A percentile compares a stretch with the other conserved stretches of the same genome.
phyloP scores from a whole-genome alignment of 2,113 vertebrate species.

The Rhizomys pruinosus region DNA sequence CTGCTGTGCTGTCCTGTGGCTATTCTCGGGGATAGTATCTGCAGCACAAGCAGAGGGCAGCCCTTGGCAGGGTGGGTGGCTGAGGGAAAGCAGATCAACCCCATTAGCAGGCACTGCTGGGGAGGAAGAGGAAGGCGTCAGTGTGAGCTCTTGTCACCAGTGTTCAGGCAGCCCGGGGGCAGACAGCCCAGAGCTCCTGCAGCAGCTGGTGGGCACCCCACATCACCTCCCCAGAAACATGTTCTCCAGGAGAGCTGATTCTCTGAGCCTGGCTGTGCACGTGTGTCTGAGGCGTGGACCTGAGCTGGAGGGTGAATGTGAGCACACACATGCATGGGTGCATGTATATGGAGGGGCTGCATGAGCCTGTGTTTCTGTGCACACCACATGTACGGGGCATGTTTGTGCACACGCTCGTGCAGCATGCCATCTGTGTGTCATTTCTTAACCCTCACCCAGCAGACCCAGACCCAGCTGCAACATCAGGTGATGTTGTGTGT shows the following conservation, averaged over 20 bases:
- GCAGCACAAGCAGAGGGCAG: too few relatives aligned
- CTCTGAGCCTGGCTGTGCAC: background rate
- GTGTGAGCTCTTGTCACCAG: accelerated
- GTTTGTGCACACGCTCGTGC: too few relatives aligned
- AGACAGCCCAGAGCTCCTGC: background rate
- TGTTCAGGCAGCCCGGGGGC: background rate
- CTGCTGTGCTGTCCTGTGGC: background rate
- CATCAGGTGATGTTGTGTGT: background rate
- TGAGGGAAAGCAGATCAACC: background rate
- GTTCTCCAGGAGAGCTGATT: too few relatives aligned
- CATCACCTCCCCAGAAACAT: background rate
- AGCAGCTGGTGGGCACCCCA: background rate
- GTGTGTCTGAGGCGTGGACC: background rate
- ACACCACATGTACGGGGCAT: background rate
- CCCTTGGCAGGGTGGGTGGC: background rate
- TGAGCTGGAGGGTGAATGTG: background rate
- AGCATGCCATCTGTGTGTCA: background rate
- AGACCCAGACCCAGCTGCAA: too few relatives aligned
- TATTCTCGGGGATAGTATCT: too few relatives aligned
- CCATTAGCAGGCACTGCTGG: background rate
- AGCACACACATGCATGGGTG: background rate
- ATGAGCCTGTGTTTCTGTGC: background rate
- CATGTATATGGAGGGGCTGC: background rate
- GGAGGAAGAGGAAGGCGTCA: background rate
- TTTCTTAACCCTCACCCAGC: background rate